A percentile compares a stretch with the other conserved stretches of the same genome.
Evolutionary conservation across 2,113 vertebrate species (phyloP).

Genomic region (Epinephelus cyanopodus): DNA sequence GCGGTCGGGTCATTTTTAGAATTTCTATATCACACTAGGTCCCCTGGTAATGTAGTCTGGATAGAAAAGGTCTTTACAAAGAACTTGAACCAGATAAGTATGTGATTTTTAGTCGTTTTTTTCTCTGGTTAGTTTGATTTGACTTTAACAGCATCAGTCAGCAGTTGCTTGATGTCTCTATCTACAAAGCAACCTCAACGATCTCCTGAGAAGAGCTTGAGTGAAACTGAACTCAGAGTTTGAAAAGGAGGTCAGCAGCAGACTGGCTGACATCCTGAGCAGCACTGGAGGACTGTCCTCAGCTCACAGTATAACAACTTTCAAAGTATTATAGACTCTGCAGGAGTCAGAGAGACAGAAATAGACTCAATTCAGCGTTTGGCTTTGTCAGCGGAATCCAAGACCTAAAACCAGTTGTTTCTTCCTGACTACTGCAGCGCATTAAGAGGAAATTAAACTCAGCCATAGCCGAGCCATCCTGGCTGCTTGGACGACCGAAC

Average conservation of each 20-base stretch:
- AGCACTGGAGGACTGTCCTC: constrained; percentile 31
- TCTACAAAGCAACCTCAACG: background rate
- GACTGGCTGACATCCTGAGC: constrained; percentile 41
- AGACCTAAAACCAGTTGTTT: constrained; percentile 48
- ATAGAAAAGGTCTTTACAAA: background rate
- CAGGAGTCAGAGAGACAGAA: constrained; percentile 56
- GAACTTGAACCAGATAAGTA: background rate
- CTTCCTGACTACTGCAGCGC: constrained; percentile 15
- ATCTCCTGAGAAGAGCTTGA: background rate
- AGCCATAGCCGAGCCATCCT: background rate
- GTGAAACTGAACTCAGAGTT: constrained; percentile 5
- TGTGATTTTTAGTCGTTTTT: background rate
- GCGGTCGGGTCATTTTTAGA: too few relatives aligned
- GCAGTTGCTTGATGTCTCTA: background rate
- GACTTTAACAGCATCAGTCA: background rate
- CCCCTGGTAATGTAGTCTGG: too few relatives aligned
- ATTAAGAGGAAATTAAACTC: constrained; percentile 20
- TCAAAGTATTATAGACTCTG: constrained; percentile 54
- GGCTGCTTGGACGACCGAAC: background rate
- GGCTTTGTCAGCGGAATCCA: constrained; percentile 54
- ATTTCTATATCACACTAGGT: too few relatives aligned
- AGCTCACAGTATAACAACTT: constrained; percentile 33
- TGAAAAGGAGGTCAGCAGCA: constrained; percentile 61
- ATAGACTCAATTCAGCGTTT: constrained; percentile 55
- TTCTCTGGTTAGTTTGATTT: background rate